Percentiles rank a stretch among this genome's conserved stretches.
Conservation (phyloP, 64 coral and sea anemone genomes). For the Pachyseris speciosa region DNA sequence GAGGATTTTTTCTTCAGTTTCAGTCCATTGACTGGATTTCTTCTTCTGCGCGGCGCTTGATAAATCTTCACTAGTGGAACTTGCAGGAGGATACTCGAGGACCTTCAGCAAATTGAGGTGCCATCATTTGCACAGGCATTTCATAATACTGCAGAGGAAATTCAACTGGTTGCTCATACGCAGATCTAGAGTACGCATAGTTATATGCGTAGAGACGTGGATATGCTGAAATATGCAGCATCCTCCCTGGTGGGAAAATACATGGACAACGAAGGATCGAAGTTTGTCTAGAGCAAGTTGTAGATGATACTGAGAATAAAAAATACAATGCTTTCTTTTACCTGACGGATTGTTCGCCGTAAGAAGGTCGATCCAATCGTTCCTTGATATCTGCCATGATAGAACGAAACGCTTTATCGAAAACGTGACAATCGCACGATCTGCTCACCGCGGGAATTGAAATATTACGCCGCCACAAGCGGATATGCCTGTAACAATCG, state of each 20-base stretch:
- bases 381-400: neutral
- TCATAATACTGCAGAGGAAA: too few relatives aligned
- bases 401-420: neutral
- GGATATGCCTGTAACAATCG: neutral
- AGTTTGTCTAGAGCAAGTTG: neutral
- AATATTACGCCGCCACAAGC: neutral
- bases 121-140: too few relatives aligned
- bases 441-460: neutral
- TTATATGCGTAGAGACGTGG: too few relatives aligned
- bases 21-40: too few relatives aligned
- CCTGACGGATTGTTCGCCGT: neutral
- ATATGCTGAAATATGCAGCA: conserved; percentile 3
- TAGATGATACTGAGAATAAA: conserved; percentile 16
- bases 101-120: too few relatives aligned
- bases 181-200: too few relatives aligned
- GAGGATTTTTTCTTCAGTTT: too few relatives aligned
- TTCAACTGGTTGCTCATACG: too few relatives aligned
- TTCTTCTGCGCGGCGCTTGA: too few relatives aligned
- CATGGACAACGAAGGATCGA: neutral
- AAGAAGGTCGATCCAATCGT: neutral
- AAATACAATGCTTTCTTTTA: conserved; percentile 13
- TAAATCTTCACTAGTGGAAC: too few relatives aligned
- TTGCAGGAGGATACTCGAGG: too few relatives aligned
- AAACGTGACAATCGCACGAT: conserved; percentile 6
- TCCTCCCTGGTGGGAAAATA: neutral